Base-by-base conservation (phyloP, 2,888 invertebrate species). In the Orchestes rusci region DNA sequence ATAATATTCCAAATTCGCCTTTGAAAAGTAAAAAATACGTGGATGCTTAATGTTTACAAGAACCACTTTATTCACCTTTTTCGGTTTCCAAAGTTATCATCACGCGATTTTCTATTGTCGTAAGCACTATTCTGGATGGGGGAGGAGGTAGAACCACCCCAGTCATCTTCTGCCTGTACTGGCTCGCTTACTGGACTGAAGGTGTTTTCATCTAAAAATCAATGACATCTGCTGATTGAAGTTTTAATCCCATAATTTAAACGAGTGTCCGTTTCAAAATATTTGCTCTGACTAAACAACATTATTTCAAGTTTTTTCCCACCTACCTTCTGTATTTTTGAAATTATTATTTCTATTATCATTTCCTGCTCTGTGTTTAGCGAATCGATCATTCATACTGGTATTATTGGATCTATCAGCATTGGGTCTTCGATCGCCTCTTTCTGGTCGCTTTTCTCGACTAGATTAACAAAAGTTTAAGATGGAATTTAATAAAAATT, bases 31-130 rank as follows among this genome's bases (percentile, higher is more conserved):
- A n/a, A n/a, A n/a, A n/a, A n/a, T n/a, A n/a, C n/a, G n/a, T n/a
- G n/a, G n/a, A n/a, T n/a, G n/a, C n/a, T n/a, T n/a, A n/a, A n/a
- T n/a, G n/a, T n/a, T n/a, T n/a, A n/a, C n/a, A n/a, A n/a, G n/a
- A n/a, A n/a, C n/a, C n/a, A n/a, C n/a, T n/a, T n/a, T n/a, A n/a
- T n/a, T n/a, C n/a, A n/a, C n/a, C n/a, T n/a, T n/a, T 35, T 48
- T 41, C 38, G 43, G 28, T 41, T 45, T 15, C 32, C 48, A 34
- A 48, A 53, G 31, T 50, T 43, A 19, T 51, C 48, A 23, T 50
- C 39, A 18, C 46, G 45, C 5, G 47, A 35, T 19, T 53, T 48
- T 16, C 38, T 23, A 13, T 15, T 27, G 23, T 32, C 30, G 2
- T 43, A 36, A 17, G 17, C 36, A 13, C 20, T 36, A 18, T 23